phyloP scores from a whole-genome alignment of 2,113 vertebrate species.

The Taxidea taxus region DNA sequence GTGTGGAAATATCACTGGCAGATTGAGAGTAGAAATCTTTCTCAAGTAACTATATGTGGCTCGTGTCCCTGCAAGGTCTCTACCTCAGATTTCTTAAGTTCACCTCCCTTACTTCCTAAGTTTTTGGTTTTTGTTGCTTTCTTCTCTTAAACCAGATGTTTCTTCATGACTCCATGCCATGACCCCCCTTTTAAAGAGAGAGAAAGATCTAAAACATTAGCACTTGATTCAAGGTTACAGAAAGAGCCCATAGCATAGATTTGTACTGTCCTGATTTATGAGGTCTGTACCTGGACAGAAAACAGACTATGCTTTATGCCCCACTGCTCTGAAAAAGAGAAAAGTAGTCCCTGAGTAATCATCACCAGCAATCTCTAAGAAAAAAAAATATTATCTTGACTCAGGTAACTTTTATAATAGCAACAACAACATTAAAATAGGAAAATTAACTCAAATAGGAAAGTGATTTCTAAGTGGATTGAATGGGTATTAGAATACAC shows the following conservation, averaged over 20 bases:
- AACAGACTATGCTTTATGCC: background rate
- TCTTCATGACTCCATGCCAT: background rate
- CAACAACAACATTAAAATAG: background rate
- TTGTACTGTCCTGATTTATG: background rate
- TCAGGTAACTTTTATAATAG: background rate
- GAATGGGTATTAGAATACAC: background rate
- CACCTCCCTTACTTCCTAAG: background rate
- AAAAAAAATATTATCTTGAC: background rate
- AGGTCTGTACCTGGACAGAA: background rate
- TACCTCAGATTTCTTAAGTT: background rate
- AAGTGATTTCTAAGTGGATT: background rate
- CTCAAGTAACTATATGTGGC: background rate
- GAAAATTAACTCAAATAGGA: background rate
- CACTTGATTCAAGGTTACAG: background rate
- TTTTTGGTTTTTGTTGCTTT: background rate
- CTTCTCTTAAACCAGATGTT: background rate
- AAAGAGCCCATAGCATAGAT: background rate
- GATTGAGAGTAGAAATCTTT: conserved; percentile 10
- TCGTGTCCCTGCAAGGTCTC: background rate
- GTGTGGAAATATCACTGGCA: background rate
- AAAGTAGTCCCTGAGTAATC: background rate
- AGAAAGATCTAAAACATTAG: background rate
- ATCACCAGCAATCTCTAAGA: background rate
- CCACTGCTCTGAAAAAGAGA: background rate
- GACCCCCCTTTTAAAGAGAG: conserved; percentile 23